phyloP scores from a whole-genome alignment of 2,888 invertebrate genomes.

The Emesis furor region DNA sequence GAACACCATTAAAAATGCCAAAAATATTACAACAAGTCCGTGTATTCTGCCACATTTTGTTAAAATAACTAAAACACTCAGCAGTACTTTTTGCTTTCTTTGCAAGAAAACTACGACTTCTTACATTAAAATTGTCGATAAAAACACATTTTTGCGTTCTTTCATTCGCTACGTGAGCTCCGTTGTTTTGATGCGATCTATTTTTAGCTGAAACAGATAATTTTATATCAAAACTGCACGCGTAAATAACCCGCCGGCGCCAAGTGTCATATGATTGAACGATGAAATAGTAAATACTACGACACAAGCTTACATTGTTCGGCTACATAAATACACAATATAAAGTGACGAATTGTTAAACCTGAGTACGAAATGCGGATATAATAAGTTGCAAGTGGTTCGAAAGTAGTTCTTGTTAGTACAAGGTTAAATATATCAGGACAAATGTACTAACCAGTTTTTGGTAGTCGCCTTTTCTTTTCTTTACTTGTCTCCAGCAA shows the following conservation, averaged over 20 bases:
- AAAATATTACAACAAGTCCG: conserved; percentile 84
- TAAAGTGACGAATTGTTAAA: background rate
- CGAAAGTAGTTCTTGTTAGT: conserved; percentile 79
- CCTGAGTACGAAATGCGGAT: background rate
- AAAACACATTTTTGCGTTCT: conserved; percentile 81
- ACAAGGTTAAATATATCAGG: conserved; percentile 73
- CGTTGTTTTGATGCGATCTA: conserved; percentile 88
- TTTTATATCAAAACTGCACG: conserved; percentile 77
- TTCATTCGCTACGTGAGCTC: conserved; percentile 79
- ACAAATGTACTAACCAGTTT: conserved; percentile 82
- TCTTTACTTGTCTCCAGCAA: conserved; percentile 88
- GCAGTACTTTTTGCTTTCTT: conserved; percentile 31
- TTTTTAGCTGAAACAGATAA: conserved; percentile 89
- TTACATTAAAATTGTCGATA: conserved; percentile 78
- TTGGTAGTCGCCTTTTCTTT: conserved; percentile 84
- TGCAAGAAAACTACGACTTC: conserved; percentile 39
- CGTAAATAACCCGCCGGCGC: conserved; percentile 84
- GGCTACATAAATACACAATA: background rate
- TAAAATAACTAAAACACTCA: conserved; percentile 77
- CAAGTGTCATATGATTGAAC: conserved; percentile 88
- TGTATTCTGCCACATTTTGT: conserved; percentile 88
- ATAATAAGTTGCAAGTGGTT: conserved; percentile 15
- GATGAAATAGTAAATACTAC: conserved; percentile 66
- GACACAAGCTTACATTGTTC: conserved; percentile 34
- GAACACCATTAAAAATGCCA: conserved; percentile 82